A percentile compares a stretch with the other conserved stretches of the same genome.
Conservation (phyloP, 1,140 invertebrate genomes). For the Campoletis sonorensis region DNA sequence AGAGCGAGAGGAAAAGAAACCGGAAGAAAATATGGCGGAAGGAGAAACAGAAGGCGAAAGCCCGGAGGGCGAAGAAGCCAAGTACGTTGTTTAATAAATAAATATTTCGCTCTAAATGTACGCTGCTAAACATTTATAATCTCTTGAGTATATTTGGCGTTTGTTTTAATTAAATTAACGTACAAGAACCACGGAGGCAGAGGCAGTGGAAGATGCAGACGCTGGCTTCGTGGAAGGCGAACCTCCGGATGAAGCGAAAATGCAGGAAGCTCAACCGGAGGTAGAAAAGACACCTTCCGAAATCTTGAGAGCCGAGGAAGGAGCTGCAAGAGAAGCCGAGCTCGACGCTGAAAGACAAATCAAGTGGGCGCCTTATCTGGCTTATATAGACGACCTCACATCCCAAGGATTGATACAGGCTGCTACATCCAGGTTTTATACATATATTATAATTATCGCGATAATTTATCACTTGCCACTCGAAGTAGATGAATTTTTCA, state of each 20-base stretch:
- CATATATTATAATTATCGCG: background rate
- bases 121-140: background rate
- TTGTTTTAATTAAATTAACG: slow-evolving; percentile 11
- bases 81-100: slow-evolving; percentile 1
- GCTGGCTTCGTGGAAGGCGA: slow-evolving; percentile 34
- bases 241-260: slow-evolving; percentile 37
- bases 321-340: slow-evolving; percentile 53
- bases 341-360: slow-evolving; percentile 59
- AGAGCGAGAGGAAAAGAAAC: slow-evolving; percentile 27
- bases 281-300: slow-evolving; percentile 55
- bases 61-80: background rate
- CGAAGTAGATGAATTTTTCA: too few relatives aligned
- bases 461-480: too few relatives aligned
- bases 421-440: slow-evolving; percentile 69
- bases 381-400: slow-evolving; percentile 81
- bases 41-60: slow-evolving; percentile 25
- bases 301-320: slow-evolving; percentile 51
- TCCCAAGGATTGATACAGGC: slow-evolving; percentile 79
- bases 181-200: background rate
- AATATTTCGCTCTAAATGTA: background rate
- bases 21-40: slow-evolving; percentile 31
- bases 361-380: slow-evolving; percentile 81
- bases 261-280: slow-evolving; percentile 43
- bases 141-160: background rate
- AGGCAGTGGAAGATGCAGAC: slow-evolving; percentile 2